Conservation (phyloP, 2,888 invertebrate genomes). For the Drosophila sordidapex region DNA sequence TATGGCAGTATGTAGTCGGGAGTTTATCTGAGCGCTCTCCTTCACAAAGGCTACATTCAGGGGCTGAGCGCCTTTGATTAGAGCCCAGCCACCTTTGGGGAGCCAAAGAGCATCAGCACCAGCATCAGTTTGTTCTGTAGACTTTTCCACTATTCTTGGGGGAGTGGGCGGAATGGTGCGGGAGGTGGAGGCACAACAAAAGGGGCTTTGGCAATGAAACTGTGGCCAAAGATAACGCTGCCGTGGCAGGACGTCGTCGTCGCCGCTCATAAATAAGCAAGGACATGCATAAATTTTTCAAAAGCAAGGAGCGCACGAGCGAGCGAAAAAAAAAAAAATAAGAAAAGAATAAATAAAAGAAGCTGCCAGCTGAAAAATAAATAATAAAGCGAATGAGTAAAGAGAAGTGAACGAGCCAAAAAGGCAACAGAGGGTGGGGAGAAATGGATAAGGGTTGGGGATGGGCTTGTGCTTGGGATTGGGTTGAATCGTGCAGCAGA, state of each 20-base stretch:
- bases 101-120: conserved; percentile 26
- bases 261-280: conserved; percentile 81
- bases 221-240: conserved; percentile 76
- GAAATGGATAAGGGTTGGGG: neutral
- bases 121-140: conserved; percentile 22
- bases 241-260: conserved; percentile 57
- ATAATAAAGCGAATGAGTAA: conserved; percentile 59
- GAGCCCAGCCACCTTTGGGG: conserved; percentile 74
- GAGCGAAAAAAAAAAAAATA: conserved; percentile 12
- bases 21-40: conserved; percentile 72
- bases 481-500: conserved; percentile 48
- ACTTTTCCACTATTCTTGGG: conserved; percentile 56
- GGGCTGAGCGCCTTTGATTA: conserved; percentile 79
- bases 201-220: conserved; percentile 79
- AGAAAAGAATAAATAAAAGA: conserved; percentile 61
- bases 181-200: conserved; percentile 35
- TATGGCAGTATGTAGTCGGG: conserved; percentile 24
- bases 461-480: neutral
- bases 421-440: conserved; percentile 7
- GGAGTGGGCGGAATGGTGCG: neutral
- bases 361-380: conserved; percentile 63
- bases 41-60: conserved; percentile 80
- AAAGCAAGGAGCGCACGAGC: conserved; percentile 60
- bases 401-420: conserved; percentile 21
- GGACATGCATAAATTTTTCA: conserved; percentile 80